phyloP scores from a whole-genome alignment of 92 coral and sea anemone genomes.

The Siderastrea siderea region DNA sequence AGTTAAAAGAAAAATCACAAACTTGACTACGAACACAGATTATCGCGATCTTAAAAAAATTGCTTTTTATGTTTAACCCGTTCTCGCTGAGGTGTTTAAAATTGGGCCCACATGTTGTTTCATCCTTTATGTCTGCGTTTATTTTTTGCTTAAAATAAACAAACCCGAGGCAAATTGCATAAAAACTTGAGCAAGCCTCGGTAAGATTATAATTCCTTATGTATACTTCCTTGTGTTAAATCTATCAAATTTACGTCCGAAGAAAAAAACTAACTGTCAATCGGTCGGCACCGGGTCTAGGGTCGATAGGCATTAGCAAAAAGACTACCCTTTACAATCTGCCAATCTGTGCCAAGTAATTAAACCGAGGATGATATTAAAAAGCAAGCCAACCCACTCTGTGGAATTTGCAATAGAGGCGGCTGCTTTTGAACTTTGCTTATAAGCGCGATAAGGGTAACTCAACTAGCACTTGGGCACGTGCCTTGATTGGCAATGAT shows the following conservation, averaged over 20 bases:
- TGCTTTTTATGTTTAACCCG: background rate
- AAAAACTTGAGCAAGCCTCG: conserved; percentile 28
- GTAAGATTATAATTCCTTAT: conserved; percentile 11
- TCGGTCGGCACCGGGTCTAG: background rate
- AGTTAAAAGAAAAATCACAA: background rate
- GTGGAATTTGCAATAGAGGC: conserved; percentile 79
- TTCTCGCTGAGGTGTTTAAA: background rate
- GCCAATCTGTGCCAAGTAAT: conserved; percentile 54
- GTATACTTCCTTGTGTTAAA: conserved; percentile 48
- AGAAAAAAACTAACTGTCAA: conserved; percentile 6
- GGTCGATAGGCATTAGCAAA: conserved; percentile 13
- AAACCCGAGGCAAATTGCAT: conserved; percentile 15
- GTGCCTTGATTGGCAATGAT: conserved; percentile 58
- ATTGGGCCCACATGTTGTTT: background rate
- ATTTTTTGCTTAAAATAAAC: conserved; percentile 22
- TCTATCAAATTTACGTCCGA: background rate
- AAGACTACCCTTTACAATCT: conserved; percentile 13
- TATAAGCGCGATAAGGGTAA: conserved; percentile 75
- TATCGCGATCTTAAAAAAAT: background rate
- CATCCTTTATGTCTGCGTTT: conserved; percentile 5
- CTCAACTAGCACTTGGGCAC: conserved; percentile 67
- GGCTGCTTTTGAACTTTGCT: conserved; percentile 84
- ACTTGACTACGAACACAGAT: background rate
- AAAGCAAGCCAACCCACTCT: conserved; percentile 60
- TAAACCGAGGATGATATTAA: conserved; percentile 64